Evolutionary conservation across 2,797 vertebrate species (phyloP), one percentile per base, ranked within the genome.

Genomic region (Picus viridis): DNA sequence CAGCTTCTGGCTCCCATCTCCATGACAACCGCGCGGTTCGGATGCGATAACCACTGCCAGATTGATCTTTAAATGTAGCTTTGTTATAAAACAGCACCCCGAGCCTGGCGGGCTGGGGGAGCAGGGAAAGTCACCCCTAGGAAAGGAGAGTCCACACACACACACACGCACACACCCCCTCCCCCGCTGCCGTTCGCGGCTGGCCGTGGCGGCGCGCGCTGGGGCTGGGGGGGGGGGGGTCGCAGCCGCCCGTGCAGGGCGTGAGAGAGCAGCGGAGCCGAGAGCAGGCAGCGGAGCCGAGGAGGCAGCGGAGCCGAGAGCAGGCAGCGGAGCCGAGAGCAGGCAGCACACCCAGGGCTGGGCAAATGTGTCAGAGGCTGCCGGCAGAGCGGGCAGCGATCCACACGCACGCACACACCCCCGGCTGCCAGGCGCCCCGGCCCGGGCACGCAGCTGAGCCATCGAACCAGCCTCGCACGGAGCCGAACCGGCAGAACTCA

Each of bases 21-120:
- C 99, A 99, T 99, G 99, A 99, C 99, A 99, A 99, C 99, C 98
- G 96, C 98, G 98, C 98, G 98, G 99, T 98, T 99, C 97, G 97
- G 98, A 98, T 98, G 99, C 98, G 97, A 95, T 97, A 98, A 98
- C 97, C 98, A 96, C 95, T 96, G 96, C 98, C 69, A 97, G 97
- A 98, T 97, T 97, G 98, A 98, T 98, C 97, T 96, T 95, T 94
- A 97, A 96, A 97, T 97, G 98, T 96, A 98, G 98, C 98, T 98
- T 98, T 98, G 98, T 98, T 98, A 97, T 96, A 97, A 97, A 97
- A 97, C 90, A 88, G 75, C 70, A 88, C 65, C 49, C 71, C 29
- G 73, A 92, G 83, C n/a, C 4, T 54, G 79, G 64, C 81, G 84
- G 85, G 69, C 36, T 92, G 49, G 49, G 47, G 9, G 47, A 7